Percentiles rank a stretch among this genome's conserved stretches.
phyloP scores from a whole-genome alignment of 2,888 invertebrate species.

The Molorchus minor region DNA sequence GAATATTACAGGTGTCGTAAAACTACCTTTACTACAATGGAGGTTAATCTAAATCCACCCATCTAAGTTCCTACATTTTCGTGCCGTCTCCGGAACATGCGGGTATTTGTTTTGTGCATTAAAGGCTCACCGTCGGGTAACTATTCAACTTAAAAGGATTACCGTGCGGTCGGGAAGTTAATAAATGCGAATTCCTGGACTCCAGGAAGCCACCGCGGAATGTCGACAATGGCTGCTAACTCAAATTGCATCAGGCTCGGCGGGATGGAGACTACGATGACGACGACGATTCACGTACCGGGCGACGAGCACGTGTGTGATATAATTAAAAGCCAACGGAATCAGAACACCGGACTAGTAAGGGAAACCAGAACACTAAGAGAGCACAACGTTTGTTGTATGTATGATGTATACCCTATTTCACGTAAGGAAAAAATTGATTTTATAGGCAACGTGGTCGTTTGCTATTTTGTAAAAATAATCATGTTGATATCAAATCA shows the following conservation, averaged over 20 bases:
- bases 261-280: not conserved
- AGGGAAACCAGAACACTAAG: not conserved
- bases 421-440: too few relatives aligned
- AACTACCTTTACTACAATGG: too few relatives aligned
- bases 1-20: too few relatives aligned
- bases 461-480: too few relatives aligned
- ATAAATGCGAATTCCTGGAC: not conserved
- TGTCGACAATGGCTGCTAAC: not conserved
- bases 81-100: not conserved
- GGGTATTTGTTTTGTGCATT: not conserved
- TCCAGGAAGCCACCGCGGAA: not conserved
- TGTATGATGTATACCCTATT: not conserved
- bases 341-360: not conserved
- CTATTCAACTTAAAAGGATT: not conserved
- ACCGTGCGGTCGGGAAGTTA: not conserved
- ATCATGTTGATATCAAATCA: too few relatives aligned
- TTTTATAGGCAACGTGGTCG: too few relatives aligned
- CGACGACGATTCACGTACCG: not conserved
- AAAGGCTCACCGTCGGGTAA: not conserved
- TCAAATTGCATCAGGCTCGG: not conserved
- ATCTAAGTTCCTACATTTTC: too few relatives aligned
- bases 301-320: too few relatives aligned
- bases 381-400: not conserved
- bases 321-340: too few relatives aligned
- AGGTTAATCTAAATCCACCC: too few relatives aligned